Evolutionary conservation across 2,888 invertebrate genomes (phyloP).

Genomic region (Priapulus caudatus): DNA sequence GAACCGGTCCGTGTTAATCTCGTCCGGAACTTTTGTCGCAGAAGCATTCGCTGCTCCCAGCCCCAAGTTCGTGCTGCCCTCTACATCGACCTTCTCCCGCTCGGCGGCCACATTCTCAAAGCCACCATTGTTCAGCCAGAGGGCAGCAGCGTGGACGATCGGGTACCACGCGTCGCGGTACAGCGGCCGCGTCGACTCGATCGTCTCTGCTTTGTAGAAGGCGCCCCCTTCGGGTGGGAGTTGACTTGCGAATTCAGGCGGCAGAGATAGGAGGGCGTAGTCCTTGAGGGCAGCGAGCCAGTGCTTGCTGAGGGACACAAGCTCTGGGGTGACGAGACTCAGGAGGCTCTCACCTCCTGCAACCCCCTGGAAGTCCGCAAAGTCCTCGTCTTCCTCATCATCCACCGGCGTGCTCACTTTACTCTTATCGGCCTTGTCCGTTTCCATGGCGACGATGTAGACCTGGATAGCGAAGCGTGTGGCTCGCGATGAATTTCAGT

Average conservation of each 20-base stretch:
- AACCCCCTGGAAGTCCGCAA: constrained; percentile 48
- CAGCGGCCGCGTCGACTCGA: constrained; percentile 79
- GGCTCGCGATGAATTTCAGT: not conserved
- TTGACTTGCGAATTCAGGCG: constrained; percentile 84
- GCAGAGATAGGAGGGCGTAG: constrained; percentile 81
- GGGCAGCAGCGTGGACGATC: constrained; percentile 77
- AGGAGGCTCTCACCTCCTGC: constrained; percentile 48
- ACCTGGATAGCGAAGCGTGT: constrained; percentile 55
- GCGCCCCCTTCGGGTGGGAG: constrained; percentile 90
- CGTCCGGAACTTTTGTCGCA: constrained; percentile 39
- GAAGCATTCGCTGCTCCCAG: constrained; percentile 27
- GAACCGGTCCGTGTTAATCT: constrained; percentile 52
- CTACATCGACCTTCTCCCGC: constrained; percentile 23
- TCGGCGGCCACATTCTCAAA: constrained; percentile 41
- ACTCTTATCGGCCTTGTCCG: constrained; percentile 34
- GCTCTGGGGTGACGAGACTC: constrained; percentile 82
- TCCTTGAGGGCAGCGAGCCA: constrained; percentile 92
- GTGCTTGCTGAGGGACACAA: constrained; percentile 76
- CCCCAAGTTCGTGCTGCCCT: constrained; percentile 34
- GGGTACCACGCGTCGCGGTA: constrained; percentile 90
- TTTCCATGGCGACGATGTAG: constrained; percentile 82
- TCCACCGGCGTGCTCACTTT: constrained; percentile 29
- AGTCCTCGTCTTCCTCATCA: constrained; percentile 44
- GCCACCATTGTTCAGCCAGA: constrained; percentile 63
- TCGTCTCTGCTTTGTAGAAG: constrained; percentile 92